phyloP scores from a whole-genome alignment of 2,113 vertebrate species.

The Vicugna pacos region DNA sequence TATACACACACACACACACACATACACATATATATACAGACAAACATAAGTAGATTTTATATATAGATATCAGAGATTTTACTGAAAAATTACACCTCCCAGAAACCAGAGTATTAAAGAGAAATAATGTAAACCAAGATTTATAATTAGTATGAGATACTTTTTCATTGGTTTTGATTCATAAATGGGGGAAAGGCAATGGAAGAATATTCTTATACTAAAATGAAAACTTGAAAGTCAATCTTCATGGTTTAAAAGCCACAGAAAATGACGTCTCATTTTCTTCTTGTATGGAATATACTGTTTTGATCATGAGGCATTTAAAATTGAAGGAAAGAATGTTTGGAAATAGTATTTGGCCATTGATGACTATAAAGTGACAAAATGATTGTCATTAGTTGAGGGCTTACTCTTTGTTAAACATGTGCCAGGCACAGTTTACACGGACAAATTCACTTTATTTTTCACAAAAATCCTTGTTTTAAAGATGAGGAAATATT shows the following conservation, averaged over 20 bases:
- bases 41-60: not conserved
- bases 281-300: not conserved
- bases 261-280: not conserved
- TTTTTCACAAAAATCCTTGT: not conserved
- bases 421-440: not conserved
- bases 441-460: not conserved
- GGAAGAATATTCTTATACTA: not conserved
- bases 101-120: not conserved
- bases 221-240: not conserved
- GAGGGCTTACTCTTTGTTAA: not conserved
- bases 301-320: not conserved
- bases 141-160: not conserved
- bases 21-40: not conserved
- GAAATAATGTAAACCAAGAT: not conserved
- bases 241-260: not conserved
- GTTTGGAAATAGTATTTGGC: not conserved
- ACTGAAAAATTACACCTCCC: not conserved
- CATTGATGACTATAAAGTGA: not conserved
- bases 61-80: not conserved
- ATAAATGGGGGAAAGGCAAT: not conserved
- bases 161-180: slow-evolving; percentile 24
- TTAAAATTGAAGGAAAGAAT: not conserved
- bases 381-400: not conserved
- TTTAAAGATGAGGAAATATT: not conserved
- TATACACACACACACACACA: not conserved